Evolutionary conservation across 2,113 vertebrate genomes (phyloP), one percentile per base, ranked within the genome.

Genomic region (Neogale vison): DNA sequence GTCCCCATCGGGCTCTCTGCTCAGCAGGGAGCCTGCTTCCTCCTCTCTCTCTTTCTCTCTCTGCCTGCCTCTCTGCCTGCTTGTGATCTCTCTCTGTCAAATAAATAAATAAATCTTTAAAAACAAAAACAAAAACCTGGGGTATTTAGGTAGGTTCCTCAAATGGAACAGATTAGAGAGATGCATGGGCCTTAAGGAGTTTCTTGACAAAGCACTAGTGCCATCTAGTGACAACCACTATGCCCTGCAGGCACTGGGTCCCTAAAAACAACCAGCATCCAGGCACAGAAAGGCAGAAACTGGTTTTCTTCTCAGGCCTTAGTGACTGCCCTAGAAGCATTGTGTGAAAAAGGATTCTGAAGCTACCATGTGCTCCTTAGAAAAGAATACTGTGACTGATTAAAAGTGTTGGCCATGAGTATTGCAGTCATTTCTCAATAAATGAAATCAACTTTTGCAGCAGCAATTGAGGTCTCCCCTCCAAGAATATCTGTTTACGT

Each of bases 221-320:
- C 84, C 98, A 86, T 23, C 97, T 85, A 47, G 83, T 81, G 93
- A 59, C 69, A 82, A 52, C 0, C 57, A 20, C 74, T 95, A 67
- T 83, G 52, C 24, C 14, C 84, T 63, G 61, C 90, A 93, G 97
- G 84, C n/a, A 95, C 95, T 17, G 36, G 67, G 92, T 72, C 92
- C 95, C 92, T 94, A 90, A 93, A 93, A 93, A 87, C 91, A 26
- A 77, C n/a, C 45, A 57, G 42, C 15, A 29, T 21, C 39, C 45
- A 65, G 63, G 29, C 63, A 63, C 4, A 31, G 61, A 63, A 31
- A 47, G 65, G 20, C 20, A 76, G 42, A 45, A 31, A 39, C 34
- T 47, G 61, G 59, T 90, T 57, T 86, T 4, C 21, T 65, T 82
- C 34, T 77, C 67, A 84, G 52, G 67, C 67, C n/a, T 50, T 14